Evolutionary conservation across 2,888 invertebrate genomes (phyloP).

Genomic region (Caenorhabditis sp.): DNA sequence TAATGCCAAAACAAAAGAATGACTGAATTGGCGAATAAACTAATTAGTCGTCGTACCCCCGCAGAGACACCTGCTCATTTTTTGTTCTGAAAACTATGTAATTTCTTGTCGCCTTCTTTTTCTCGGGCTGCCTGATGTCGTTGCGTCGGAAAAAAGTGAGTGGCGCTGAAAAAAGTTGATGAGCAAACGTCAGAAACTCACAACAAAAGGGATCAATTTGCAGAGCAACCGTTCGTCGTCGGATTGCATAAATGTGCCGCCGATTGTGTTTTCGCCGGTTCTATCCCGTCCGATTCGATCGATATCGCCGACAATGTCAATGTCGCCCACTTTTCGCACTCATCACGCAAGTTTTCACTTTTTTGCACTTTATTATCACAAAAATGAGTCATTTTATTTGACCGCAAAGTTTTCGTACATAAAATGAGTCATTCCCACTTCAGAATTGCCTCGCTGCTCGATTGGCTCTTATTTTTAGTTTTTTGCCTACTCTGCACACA

Average conservation of each 20-base stretch:
- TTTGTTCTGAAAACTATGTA: too few relatives aligned
- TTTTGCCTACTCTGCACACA: neutral
- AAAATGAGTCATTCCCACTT: neutral
- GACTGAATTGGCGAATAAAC: too few relatives aligned
- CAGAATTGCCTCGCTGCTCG: neutral
- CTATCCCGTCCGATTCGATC: constrained; percentile 77
- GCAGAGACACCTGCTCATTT: too few relatives aligned
- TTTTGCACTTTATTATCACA: neutral
- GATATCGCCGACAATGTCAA: constrained; percentile 67
- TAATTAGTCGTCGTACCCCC: too few relatives aligned
- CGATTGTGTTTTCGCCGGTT: constrained; percentile 77
- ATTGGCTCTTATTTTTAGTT: neutral
- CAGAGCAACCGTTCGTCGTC: constrained; percentile 71
- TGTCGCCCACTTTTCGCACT: constrained; percentile 62
- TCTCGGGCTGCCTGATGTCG: too few relatives aligned
- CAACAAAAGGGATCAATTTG: constrained; percentile 37
- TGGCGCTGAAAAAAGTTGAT: constrained; percentile 7
- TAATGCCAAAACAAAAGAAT: too few relatives aligned
- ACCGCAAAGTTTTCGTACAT: neutral
- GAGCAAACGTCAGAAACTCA: neutral
- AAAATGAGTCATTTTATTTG: constrained; percentile 20
- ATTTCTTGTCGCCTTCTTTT: too few relatives aligned
- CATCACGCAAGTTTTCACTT: constrained; percentile 42
- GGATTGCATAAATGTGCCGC: constrained; percentile 74
- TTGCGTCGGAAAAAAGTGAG: neutral